Evolutionary conservation across 2,113 vertebrate genomes (phyloP), one percentile per base, ranked within the genome.

Genomic region (Circaetus cinerascens): DNA sequence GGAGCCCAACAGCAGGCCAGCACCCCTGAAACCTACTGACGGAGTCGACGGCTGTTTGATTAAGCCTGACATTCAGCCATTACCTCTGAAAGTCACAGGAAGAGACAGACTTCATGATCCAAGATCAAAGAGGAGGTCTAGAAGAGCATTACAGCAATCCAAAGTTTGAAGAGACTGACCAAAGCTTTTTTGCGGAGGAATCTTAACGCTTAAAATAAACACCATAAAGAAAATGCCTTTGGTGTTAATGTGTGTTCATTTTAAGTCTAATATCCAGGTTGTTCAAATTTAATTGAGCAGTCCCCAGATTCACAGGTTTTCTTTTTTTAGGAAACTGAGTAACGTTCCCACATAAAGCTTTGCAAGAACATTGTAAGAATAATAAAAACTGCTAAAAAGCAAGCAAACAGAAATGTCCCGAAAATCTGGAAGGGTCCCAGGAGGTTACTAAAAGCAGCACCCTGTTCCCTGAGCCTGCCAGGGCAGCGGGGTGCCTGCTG

Each of bases 131-230:
- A 82, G 98, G 98, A 74, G 98, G 98, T 98, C 98, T 97, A 95
- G 98, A 94, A 94, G 94, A 98, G 89, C 97, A 97, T 56, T 99
- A 97, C 98, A 98, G 92, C 43, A 96, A 98, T 97, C 98, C 98
- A 13, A 97, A 95, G 59, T 97, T 98, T 96, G 98, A 99, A 86
- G 98, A 98, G 89, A 98, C 98, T 71, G 98, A 98, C 91, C 98
- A 99, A 98, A 98, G 98, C 81, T 98, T 99, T 95, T 98, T 98
- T 88, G 97, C 97, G 7, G 98, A 98, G 79, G 98, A 99, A 67
- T 98, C 98, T 55, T 98, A 98, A 98, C 2, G 82, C 98, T 93
- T 98, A 92, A 98, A 94, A 95, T 96, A 94, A 96, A 94, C 94
- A 93, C 93, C 84, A 69, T 77, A 48, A 93, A 97, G 91, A 94